A percentile compares a stretch with the other conserved stretches of the same genome.
Conservation (phyloP, 2,888 invertebrate genomes). For the Drosophila pegasa region DNA sequence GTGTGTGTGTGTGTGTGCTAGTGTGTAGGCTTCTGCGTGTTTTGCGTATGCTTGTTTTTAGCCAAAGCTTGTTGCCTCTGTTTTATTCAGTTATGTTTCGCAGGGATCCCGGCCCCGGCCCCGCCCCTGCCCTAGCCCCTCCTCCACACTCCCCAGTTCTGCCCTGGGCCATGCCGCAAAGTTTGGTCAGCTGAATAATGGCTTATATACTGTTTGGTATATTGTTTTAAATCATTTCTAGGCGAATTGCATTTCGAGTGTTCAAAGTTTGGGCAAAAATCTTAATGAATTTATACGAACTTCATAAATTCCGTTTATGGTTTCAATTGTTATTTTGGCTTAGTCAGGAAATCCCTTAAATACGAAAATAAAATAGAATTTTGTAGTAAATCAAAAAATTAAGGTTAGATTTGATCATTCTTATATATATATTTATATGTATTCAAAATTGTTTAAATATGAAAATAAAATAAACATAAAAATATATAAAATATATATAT, state of each 20-base stretch:
- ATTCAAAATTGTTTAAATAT: too few species aligned
- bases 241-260: slow-evolving; percentile 12
- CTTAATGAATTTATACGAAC: background rate
- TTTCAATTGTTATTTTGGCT: too few species aligned
- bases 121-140: background rate
- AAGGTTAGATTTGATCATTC: too few species aligned
- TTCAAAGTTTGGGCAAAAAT: background rate
- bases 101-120: background rate
- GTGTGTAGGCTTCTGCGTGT: slow-evolving; percentile 12
- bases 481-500: too few species aligned
- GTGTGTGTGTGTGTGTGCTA: slow-evolving; percentile 5
- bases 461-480: too few species aligned
- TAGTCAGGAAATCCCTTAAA: too few species aligned
- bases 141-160: background rate
- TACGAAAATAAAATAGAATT: too few species aligned
- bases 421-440: too few species aligned
- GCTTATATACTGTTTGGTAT: background rate
- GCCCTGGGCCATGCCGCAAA: slow-evolving; percentile 1
- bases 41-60: slow-evolving; percentile 44
- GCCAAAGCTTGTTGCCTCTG: slow-evolving; percentile 33
- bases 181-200: slow-evolving; percentile 18
- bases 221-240: slow-evolving; percentile 20
- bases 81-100: slow-evolving; percentile 2
- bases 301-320: background rate
- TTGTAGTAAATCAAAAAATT: too few species aligned